phyloP scores from a whole-genome alignment of 92 coral and sea anemone genomes.

The Plumapathes pennacea region DNA sequence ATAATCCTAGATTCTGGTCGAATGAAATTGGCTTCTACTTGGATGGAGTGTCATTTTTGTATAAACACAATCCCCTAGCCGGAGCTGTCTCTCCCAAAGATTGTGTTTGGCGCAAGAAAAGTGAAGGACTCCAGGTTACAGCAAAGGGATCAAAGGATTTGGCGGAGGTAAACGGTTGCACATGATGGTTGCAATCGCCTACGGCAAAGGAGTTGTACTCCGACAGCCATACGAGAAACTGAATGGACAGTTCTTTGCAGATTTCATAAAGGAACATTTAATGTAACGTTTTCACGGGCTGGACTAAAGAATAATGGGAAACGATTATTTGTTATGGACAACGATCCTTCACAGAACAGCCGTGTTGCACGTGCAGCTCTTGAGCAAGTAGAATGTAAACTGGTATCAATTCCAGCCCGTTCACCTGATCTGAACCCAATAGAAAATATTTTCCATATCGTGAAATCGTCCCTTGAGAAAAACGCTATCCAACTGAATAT shows the following conservation, averaged over 20 bases:
- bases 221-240: conserved; percentile 40
- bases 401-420: conserved; percentile 18
- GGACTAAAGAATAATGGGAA: conserved; percentile 32
- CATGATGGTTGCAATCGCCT: conserved; percentile 40
- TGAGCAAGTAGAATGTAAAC: conserved; percentile 31
- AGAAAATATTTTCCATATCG: conserved; percentile 35
- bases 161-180: conserved; percentile 39
- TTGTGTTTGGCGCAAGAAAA: conserved; percentile 31
- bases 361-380: conserved; percentile 18
- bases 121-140: conserved; percentile 37
- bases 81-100: conserved; percentile 23
- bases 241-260: conserved; percentile 30
- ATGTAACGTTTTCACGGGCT: conserved; percentile 26
- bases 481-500: conserved; percentile 19
- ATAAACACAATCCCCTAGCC: conserved; percentile 33
- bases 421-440: conserved; percentile 36
- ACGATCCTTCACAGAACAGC: conserved; percentile 42
- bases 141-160: conserved; percentile 53
- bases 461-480: too few relatives aligned
- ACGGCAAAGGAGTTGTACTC: conserved; percentile 35
- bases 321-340: conserved; percentile 51
- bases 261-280: conserved; percentile 36
- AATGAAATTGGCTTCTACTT: conserved; percentile 33
- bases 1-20: conserved; percentile 16
- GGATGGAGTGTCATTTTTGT: conserved; percentile 34